Base-by-base conservation (phyloP, 2,888 invertebrate genomes). In the Lamellibrachia columna region DNA sequence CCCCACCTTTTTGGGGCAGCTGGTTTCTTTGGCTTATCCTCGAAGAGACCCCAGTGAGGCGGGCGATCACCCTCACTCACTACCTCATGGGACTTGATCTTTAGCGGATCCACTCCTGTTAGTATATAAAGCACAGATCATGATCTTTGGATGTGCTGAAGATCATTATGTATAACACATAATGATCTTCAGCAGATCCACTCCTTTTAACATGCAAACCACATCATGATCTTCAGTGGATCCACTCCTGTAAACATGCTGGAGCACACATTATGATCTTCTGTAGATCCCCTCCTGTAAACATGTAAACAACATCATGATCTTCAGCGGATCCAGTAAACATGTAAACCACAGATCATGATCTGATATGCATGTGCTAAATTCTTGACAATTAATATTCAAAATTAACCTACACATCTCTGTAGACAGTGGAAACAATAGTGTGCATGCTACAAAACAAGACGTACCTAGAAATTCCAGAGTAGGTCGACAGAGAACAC, bases 381-480 rank as follows among this genome's bases (percentile, higher is more conserved):
- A 75, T 75, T 55, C 55, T 55, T 55, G 9, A 55, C 3, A 75
- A 75, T 15, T n/a, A 15, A 75, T 75, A 75, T 22, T 75, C 22
- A 75, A 75, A 75, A 75, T 22, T 15, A 22, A 22, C 22, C 75
- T 6, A 75, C 75, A 75, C 75, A 75, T 3, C 15, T 11, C 15
- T 15, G 22, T 75, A 75, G 15, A 22, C 3, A 75, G 15, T 75
- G n/a, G 6, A 75, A 75, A 22, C n/a, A 22, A 15, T 55, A 75
- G 3, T 22, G 22, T 2, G n/a, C 3, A 28, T 52, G 3, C n/a
- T 15, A 91, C 91, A 91, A 53, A 53, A 91, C 40, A 91, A 11
- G 40, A 90, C 92, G 55, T 93, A 96, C 96, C 96, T 93, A 96
- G 93, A 93, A 96, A 96, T 92, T 95, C 94, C n/a, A 95, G 93